Percentiles rank a stretch among this genome's conserved stretches.
Evolutionary conservation across 2,888 invertebrate species (phyloP).

Genomic region (Ramazzottius varieornatus): DNA sequence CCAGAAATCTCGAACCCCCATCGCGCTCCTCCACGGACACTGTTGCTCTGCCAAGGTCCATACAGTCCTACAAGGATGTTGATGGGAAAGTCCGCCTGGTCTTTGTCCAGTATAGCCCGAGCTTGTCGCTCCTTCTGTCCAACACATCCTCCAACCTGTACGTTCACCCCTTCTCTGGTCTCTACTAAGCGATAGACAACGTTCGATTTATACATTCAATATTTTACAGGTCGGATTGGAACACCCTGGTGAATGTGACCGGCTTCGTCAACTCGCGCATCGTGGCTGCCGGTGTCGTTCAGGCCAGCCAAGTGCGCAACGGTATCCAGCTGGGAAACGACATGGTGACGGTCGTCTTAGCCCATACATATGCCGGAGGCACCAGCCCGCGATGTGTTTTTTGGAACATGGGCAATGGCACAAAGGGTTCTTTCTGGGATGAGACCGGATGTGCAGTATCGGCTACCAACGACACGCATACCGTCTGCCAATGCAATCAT

Average conservation of each 20-base stretch:
- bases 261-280: background rate
- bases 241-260: too few species aligned
- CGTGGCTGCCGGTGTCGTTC: background rate
- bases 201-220: too few species aligned
- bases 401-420: background rate
- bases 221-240: too few species aligned
- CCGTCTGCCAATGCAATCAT: constrained; percentile 7
- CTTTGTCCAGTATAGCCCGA: background rate
- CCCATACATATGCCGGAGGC: background rate
- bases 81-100: background rate
- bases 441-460: background rate
- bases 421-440: background rate
- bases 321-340: background rate
- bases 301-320: background rate
- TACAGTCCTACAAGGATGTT: background rate
- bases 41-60: background rate
- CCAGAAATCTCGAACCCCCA: background rate
- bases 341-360: background rate
- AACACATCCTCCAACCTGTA: too few species aligned
- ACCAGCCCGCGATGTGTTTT: background rate
- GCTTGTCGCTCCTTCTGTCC: background rate
- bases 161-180: too few species aligned
- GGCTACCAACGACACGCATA: constrained; percentile 3
- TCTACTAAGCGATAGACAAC: background rate
- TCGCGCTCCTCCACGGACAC: background rate